Evolutionary conservation across 2,888 invertebrate species (phyloP), one percentile per base, ranked within the genome.

Genomic region (Petrolisthes cinctipes): DNA sequence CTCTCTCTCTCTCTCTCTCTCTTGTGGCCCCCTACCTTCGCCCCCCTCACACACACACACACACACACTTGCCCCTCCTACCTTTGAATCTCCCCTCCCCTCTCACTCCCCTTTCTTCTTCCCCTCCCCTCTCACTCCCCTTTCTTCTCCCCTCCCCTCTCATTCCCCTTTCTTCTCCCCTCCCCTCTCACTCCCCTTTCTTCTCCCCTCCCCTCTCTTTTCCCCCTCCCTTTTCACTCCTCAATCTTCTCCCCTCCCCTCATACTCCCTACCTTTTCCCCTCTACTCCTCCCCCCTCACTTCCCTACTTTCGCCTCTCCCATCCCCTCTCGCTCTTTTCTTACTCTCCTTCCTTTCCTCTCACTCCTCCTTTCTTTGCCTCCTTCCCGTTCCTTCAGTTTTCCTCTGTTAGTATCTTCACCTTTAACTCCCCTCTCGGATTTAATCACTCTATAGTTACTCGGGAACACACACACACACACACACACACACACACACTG

Each of bases 401-500:
- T 17, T 3, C 51, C 75, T 23, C 14, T 75, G 37, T 23, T 17
- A 4, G 37, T 75, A 7, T 75, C 37, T 37, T 37, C 37, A 37
- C 37, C 37, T 37, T 37, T 37, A 37, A 37, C 37, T 37, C 37
- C 37, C 51, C 17, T 17, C 17, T 2, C 76, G 6, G 51, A 7
- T 76, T 51, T 5, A 14, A 11, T 51, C 66, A 14, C 3, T 66
- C 66, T 3, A 66, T 66, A 66, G 66, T 66, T 5, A 71, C n/a
- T 20, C n/a, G 3, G 20, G 23, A n/a, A 71, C n/a, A 71, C 71
- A 71, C n/a, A 71, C 71, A 71, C 71, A 71, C n/a, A 71, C 71
- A 71, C 71, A 71, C 71, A 71, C n/a, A 71, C n/a, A 71, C n/a
- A n/a, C n/a, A 71, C 71, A 71, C 20, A 71, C 71, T n/a, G n/a